Conservation (phyloP, 1,140 invertebrate species). For the Drosophila lacteicornis region DNA sequence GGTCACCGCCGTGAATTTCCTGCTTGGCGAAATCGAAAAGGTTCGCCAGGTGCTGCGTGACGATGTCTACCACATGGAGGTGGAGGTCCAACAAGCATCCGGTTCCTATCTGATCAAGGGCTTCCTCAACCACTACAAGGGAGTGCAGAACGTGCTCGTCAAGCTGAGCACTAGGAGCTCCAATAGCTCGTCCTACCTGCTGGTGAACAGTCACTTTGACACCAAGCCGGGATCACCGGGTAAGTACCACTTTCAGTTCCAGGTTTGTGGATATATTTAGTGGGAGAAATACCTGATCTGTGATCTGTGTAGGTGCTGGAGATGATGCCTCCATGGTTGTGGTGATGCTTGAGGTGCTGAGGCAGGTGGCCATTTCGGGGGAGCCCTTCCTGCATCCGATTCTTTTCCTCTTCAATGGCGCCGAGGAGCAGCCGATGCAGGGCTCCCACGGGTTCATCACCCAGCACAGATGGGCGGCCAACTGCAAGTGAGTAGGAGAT, state of each 20-base stretch:
- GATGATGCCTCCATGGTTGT: slow-evolving; percentile 95
- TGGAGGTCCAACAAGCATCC: slow-evolving; percentile 86
- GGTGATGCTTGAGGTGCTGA: slow-evolving; percentile 94
- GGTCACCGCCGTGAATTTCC: slow-evolving; percentile 86
- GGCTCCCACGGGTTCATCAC: slow-evolving; percentile 93
- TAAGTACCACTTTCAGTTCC: slow-evolving; percentile 29
- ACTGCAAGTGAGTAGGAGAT: slow-evolving; percentile 84
- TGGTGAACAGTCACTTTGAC: slow-evolving; percentile 98
- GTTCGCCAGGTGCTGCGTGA: slow-evolving; percentile 47
- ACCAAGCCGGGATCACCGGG: slow-evolving; percentile 91
- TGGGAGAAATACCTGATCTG: too few species aligned
- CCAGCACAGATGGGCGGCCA: slow-evolving; percentile 90
- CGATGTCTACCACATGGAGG: slow-evolving; percentile 68
- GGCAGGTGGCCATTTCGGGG: slow-evolving; percentile 52
- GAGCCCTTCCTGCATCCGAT: slow-evolving; percentile 83
- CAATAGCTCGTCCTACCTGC: slow-evolving; percentile 86
- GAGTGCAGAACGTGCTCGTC: slow-evolving; percentile 91
- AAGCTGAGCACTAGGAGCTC: slow-evolving; percentile 87
- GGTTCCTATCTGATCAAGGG: slow-evolving; percentile 91
- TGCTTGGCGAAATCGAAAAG: slow-evolving; percentile 84
- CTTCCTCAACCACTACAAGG: slow-evolving; percentile 89
- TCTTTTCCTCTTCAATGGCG: slow-evolving; percentile 95
- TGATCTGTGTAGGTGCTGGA: slow-evolving; percentile 86
- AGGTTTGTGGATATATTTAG: too few species aligned
- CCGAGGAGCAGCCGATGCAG: slow-evolving; percentile 87